A percentile compares a stretch with the other conserved stretches of the same genome.
These are phyloP conservation scores for Eretmochelys imbricata DNA, from an alignment of 2,113 vertebrate genomes.

Conservation along the genomic window DNA sequence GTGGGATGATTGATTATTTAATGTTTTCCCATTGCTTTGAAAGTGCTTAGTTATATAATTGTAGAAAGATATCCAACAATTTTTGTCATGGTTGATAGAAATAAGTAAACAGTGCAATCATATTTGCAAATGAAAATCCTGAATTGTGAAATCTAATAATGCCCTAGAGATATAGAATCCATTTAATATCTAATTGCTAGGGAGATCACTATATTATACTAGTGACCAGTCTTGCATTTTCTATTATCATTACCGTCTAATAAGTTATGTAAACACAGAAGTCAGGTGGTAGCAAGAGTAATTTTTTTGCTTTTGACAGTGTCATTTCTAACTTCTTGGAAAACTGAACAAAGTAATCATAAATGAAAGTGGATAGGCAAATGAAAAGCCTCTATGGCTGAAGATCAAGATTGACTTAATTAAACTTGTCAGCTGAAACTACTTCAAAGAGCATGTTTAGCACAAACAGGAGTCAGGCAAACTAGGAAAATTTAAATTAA, in stretches of 20 bases:
- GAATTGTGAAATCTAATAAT: neutral
- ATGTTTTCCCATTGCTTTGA: neutral
- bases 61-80: neutral
- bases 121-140: neutral
- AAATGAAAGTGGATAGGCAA: neutral
- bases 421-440: neutral
- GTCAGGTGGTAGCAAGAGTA: neutral
- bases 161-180: neutral
- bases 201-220: neutral
- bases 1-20: neutral
- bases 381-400: neutral
- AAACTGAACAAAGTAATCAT: conserved; percentile 14
- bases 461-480: neutral
- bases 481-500: conserved; percentile 1
- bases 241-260: neutral
- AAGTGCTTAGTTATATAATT: neutral
- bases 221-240: accelerated
- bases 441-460: neutral
- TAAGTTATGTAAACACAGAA: neutral
- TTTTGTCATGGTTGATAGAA: neutral
- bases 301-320: neutral
- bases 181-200: neutral
- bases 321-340: neutral
- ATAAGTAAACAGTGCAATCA: neutral
- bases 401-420: neutral